Base-by-base conservation (phyloP, 2,797 vertebrate genomes). In the Anabas testudineus region DNA sequence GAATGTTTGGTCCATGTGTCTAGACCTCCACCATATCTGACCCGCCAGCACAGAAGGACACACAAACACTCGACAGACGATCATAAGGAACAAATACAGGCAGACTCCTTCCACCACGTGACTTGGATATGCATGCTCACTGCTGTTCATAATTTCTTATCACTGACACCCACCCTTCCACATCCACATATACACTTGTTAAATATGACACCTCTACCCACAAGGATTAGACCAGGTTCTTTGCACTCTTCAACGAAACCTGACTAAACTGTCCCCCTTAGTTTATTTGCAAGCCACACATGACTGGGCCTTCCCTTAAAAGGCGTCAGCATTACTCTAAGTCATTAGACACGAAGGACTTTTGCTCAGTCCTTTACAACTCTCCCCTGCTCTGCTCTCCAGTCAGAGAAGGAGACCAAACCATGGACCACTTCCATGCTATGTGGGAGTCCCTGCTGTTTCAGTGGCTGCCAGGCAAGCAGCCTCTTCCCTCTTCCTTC, bases 21-120 rank as follows among this genome's bases (percentile, higher is more conserved):
- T 92, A 91, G 90, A 94, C 93, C 91, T 92, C 89, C 91, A 86
- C 83, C 91, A 83, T 74, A 65, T 90, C 94, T 94, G 91, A 94
- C 91, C 93, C 88, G 85, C 86, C 90, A 93, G 93, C 91, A 94
- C 94, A 94, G 93, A 94, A 94, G 93, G 93, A 94, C 88, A 91
- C 80, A 69, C 90, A 93, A 94, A 94, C 93, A 93, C 93, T 91
- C 67, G 88, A 91, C 92, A 93, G 93, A 94, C 90, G 91, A 93
- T 91, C 88, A 87, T 91, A 85, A 85, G 84, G 87, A 90, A 90
- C 85, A 89, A 90, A 93, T 90, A 90, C 91, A 90, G 87, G 79
- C 90, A 58, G 85, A 74, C 88, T 90, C 81, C 78, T 78, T 90
- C 85, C 75, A 59, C 88, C 89, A 90, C 86, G 90, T 89, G 89